Base-by-base conservation (phyloP, 2,888 invertebrate genomes). In the Leptinotarsa haldemani region DNA sequence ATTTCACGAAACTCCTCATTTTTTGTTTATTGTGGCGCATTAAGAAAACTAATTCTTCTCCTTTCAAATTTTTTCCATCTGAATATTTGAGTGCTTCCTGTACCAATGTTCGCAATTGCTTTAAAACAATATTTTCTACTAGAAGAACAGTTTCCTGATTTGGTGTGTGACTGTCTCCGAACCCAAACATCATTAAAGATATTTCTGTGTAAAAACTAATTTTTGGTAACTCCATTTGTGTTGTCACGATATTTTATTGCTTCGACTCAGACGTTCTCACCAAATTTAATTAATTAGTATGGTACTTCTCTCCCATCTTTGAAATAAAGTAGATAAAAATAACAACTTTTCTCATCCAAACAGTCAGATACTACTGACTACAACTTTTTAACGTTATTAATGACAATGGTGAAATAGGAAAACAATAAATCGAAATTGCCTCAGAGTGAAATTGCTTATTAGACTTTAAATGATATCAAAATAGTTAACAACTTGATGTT, bases 111-210 rank as follows among this genome's bases (percentile, higher is more conserved):
- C 92, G 90, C 80, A 97, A 89, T 87, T 97, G 97, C 80, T 94
- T 93, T 69, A 94, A 90, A 0, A 96, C 93, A 71, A 97, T 93
- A 77, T 92, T 93, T 88, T 97, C 97, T 0, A 97, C 93, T 65
- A 97, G 88, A 71, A 92, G 91, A 0, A 97, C 96, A 1, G 97
- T 94, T 63, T 95, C 95, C 0, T 92, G 90, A 58, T 94, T 90
- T 0, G 97, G 97, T 76, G 93, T 92, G 22, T 93, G 92, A 82
- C 94, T 94, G 84, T 97, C 97, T 0, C 97, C 97, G 84, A 97
- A 95, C n/a, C 96, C 97, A 81, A 95, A 94, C 97, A 96, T 95
- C 92, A 96, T 96, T 82, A 92, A 91, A 0, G 94, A 93, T 80
- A 96, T 95, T 88, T 96, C 95, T 87, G 90, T 89, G 84, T 90